phyloP scores from a whole-genome alignment of 2,797 vertebrate genomes.

The Nyctibius grandis region DNA sequence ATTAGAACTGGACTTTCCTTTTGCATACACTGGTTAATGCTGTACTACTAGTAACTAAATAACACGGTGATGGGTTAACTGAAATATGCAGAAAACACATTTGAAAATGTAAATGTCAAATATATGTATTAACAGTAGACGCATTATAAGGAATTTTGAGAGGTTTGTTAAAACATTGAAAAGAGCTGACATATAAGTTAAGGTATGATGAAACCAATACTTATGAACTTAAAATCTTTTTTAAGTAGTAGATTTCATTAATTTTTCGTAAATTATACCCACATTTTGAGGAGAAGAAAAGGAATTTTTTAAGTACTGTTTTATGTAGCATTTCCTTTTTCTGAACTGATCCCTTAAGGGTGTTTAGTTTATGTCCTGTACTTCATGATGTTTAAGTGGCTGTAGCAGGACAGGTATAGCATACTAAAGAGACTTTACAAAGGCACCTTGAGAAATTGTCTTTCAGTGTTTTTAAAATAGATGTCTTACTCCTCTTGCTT shows the following conservation, averaged over 20 bases:
- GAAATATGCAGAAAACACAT: neutral
- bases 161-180: neutral
- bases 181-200: neutral
- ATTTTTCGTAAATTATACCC: neutral
- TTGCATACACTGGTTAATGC: neutral
- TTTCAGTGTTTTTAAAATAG: neutral
- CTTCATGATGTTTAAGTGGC: neutral
- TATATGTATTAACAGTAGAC: neutral
- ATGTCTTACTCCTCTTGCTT: neutral
- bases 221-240: neutral
- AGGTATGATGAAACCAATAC: neutral
- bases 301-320: neutral
- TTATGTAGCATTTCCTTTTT: neutral
- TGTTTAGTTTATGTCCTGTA: neutral
- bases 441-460: constrained; percentile 28
- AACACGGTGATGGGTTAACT: neutral
- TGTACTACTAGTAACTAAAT: neutral
- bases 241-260: neutral
- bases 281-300: neutral
- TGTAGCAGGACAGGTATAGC: neutral
- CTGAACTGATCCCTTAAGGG: neutral
- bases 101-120: neutral
- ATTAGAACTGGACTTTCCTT: neutral
- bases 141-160: neutral
- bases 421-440: constrained; percentile 33